These are phyloP conservation scores for Leptinotarsa juncta DNA, from an alignment of 2,888 invertebrate species.

Conservation along the genomic window DNA sequence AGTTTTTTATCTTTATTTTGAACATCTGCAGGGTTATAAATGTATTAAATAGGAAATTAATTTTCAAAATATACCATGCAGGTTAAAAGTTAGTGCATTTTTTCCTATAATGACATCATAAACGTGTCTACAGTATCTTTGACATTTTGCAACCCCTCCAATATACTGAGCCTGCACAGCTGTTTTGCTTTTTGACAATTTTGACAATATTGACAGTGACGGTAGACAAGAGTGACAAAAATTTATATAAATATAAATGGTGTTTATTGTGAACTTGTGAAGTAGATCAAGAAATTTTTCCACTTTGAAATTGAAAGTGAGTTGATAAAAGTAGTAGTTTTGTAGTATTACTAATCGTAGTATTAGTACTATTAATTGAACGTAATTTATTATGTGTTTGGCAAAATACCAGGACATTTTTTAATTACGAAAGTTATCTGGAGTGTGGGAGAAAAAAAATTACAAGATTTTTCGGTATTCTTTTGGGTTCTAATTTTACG, in stretches of 20 bases:
- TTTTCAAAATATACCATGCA: too few species aligned
- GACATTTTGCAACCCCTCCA: too few species aligned
- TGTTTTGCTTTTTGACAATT: too few species aligned
- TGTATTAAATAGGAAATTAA: too few species aligned
- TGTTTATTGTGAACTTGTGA: constrained; percentile 33
- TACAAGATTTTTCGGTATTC: constrained; percentile 21
- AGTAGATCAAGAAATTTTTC: constrained; percentile 10
- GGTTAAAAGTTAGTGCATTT: too few species aligned
- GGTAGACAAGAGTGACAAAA: constrained; percentile 27
- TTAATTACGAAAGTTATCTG: constrained; percentile 24
- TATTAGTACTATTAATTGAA: too few species aligned
- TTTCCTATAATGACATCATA: too few species aligned
- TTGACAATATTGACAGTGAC: neutral
- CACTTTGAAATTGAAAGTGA: constrained; percentile 7
- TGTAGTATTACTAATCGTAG: too few species aligned
- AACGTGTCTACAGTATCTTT: too few species aligned
- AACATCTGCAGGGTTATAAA: too few species aligned
- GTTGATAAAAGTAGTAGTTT: neutral
- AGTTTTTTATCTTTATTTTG: too few species aligned
- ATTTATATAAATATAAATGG: constrained; percentile 27
- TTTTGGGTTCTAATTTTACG: neutral
- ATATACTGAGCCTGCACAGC: too few species aligned
- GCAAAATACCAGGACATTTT: constrained; percentile 32
- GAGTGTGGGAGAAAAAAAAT: constrained; percentile 26
- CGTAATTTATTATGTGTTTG: constrained; percentile 25